Conservation (phyloP, 2,888 invertebrate genomes). For the Epistrophe grossulariae region DNA sequence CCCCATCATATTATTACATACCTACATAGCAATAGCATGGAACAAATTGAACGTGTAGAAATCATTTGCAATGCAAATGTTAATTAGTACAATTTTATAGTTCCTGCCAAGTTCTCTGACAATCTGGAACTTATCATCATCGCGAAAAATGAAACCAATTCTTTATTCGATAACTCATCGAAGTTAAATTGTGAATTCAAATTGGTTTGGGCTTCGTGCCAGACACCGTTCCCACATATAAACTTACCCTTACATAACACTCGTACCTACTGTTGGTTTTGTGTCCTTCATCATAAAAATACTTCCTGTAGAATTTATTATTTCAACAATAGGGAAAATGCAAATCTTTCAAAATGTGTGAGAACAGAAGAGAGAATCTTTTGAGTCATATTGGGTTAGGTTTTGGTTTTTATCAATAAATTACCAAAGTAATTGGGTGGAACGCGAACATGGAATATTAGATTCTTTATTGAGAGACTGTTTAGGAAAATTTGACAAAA, state of each 20-base stretch:
- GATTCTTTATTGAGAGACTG: slow-evolving; percentile 21
- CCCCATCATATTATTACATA: background rate
- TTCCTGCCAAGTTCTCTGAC: slow-evolving; percentile 29
- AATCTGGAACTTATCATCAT: slow-evolving; percentile 45
- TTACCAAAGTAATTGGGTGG: slow-evolving; percentile 27
- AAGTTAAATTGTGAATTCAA: slow-evolving; percentile 68
- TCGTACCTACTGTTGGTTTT: background rate
- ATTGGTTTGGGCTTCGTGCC: slow-evolving; percentile 69
- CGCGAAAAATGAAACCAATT: slow-evolving; percentile 33
- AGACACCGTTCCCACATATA: slow-evolving; percentile 34
- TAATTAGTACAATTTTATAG: slow-evolving; percentile 65
- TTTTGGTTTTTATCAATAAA: slow-evolving; percentile 35
- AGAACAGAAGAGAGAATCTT: background rate
- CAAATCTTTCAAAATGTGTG: slow-evolving; percentile 40
- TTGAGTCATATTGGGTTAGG: slow-evolving; percentile 6
- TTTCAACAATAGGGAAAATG: slow-evolving; percentile 52
- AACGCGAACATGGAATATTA: slow-evolving; percentile 25
- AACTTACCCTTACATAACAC: background rate
- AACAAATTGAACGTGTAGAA: slow-evolving; percentile 45
- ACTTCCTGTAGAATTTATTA: slow-evolving; percentile 24
- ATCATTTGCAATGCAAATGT: slow-evolving; percentile 52
- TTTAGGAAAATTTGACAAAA: slow-evolving; percentile 32
- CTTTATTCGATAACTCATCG: slow-evolving; percentile 65
- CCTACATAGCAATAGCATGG: background rate
- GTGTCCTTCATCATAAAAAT: slow-evolving; percentile 26